Evolutionary conservation across 2,797 vertebrate species (phyloP).

Genomic region (Malurus splendens): DNA sequence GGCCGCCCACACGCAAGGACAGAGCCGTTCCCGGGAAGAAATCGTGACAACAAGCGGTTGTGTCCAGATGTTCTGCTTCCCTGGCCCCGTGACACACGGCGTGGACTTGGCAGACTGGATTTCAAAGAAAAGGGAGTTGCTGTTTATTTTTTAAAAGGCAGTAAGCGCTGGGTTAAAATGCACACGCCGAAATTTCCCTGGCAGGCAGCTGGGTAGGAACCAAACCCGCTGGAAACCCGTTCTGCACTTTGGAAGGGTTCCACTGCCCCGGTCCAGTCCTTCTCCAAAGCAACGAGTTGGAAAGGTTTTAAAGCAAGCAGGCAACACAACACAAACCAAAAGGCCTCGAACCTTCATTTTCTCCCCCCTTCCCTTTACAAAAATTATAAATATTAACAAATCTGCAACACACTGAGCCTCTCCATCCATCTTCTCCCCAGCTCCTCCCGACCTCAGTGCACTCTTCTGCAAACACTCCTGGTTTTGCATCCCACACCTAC

Average conservation of each 20-base stretch:
- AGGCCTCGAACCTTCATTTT: neutral
- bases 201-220: neutral
- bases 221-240: neutral
- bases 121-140: neutral
- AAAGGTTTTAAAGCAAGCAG: neutral
- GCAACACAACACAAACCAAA: neutral
- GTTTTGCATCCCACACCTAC: neutral
- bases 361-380: fast-evolving
- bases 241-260: fast-evolving
- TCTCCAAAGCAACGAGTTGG: neutral
- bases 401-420: neutral
- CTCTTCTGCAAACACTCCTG: neutral
- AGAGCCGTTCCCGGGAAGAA: neutral
- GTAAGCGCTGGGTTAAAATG: neutral
- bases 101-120: neutral
- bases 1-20: neutral
- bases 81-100: neutral
- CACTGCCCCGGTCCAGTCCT: neutral
- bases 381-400: neutral
- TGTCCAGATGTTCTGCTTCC: neutral
- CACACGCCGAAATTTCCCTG: neutral
- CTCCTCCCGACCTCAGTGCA: fast-evolving
- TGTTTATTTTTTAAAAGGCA: neutral
- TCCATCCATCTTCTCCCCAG: neutral
- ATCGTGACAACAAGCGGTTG: neutral